These are phyloP conservation scores for Aelia acuminata DNA, from an alignment of 2,888 invertebrate species.

Conservation along the genomic window DNA sequence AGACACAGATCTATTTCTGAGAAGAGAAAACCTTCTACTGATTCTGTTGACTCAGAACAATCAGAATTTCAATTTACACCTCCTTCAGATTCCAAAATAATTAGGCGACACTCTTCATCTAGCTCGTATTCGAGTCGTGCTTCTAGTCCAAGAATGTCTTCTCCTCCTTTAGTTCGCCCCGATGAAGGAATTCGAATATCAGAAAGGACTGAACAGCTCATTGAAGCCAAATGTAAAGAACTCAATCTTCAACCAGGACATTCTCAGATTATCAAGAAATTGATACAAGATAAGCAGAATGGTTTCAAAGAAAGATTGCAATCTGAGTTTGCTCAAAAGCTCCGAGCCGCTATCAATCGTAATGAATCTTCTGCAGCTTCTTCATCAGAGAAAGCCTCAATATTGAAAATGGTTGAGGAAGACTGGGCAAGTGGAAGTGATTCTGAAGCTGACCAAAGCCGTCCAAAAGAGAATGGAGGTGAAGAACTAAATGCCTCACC, in stretches of 20 bases:
- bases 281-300: slow-evolving; percentile 64
- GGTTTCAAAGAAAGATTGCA: slow-evolving; percentile 64
- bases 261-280: slow-evolving; percentile 62
- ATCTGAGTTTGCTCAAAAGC: slow-evolving; percentile 62
- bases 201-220: slow-evolving; percentile 63
- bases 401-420: slow-evolving; percentile 63
- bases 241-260: slow-evolving; percentile 62
- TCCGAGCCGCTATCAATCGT: slow-evolving; percentile 58
- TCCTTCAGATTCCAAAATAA: slow-evolving; percentile 83
- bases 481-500: background rate
- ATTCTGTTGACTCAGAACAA: slow-evolving; percentile 65
- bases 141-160: slow-evolving; percentile 65
- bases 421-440: slow-evolving; percentile 65
- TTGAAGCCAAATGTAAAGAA: slow-evolving; percentile 64
- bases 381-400: slow-evolving; percentile 57
- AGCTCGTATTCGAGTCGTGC: slow-evolving; percentile 67
- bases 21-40: slow-evolving; percentile 66
- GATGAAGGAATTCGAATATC: slow-evolving; percentile 59
- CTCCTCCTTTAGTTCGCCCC: slow-evolving; percentile 47
- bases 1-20: slow-evolving; percentile 63
- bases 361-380: slow-evolving; percentile 36
- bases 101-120: slow-evolving; percentile 86
- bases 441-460: slow-evolving; percentile 7
- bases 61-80: slow-evolving; percentile 68
- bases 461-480: background rate